A percentile compares a stretch with the other conserved stretches of the same genome.
Conservation (phyloP, 2,113 vertebrate species). For the Psettodes erumei region DNA sequence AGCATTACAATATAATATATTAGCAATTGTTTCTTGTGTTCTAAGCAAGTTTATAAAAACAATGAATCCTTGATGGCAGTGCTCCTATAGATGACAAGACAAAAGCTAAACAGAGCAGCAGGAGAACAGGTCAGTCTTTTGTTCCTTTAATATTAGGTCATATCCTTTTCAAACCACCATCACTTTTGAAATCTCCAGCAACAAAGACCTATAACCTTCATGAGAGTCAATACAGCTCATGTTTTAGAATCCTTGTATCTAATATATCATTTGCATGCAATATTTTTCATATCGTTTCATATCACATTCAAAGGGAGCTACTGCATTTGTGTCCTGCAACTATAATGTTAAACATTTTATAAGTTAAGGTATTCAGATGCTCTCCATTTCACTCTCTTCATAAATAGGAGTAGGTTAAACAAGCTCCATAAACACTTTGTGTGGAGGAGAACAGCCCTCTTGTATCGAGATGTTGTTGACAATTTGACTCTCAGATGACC, state of each 20-base stretch:
- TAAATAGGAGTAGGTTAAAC: not conserved
- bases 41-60: slow-evolving; percentile 3
- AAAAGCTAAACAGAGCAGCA: not conserved
- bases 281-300: not conserved
- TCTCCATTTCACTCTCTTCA: not conserved
- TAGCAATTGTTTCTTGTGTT: slow-evolving; percentile 35
- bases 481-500: not conserved
- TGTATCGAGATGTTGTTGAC: slow-evolving; percentile 2
- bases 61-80: slow-evolving; percentile 18
- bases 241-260: not conserved
- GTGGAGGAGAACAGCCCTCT: not conserved
- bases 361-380: not conserved
- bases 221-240: not conserved
- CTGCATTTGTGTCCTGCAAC: not conserved
- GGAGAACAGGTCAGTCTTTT: not conserved
- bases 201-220: not conserved
- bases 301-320: not conserved
- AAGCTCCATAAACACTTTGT: slow-evolving; percentile 22
- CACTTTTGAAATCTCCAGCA: slow-evolving; percentile 1
- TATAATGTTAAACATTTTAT: not conserved
- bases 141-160: not conserved
- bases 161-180: not conserved
- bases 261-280: not conserved
- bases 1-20: slow-evolving; percentile 23
- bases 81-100: not conserved